A percentile compares a stretch with the other conserved stretches of the same genome.
These are phyloP conservation scores for Bombus impatiens DNA, from an alignment of 1,140 invertebrate genomes.

Conservation along the genomic window DNA sequence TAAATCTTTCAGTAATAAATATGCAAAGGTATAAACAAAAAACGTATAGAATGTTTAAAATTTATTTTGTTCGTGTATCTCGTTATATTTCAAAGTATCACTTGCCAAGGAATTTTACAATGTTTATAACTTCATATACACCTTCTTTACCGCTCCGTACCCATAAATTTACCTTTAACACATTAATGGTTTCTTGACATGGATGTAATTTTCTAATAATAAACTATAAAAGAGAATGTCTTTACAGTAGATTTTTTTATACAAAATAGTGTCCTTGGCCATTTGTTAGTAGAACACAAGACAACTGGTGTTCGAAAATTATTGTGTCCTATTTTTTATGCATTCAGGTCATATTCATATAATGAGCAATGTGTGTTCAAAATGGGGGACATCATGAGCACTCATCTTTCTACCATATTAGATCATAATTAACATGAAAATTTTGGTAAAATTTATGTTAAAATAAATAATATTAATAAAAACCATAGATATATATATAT, in stretches of 20 bases:
- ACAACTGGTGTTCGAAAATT: constrained; percentile 23
- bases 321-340: neutral
- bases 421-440: neutral
- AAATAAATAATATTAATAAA: constrained; percentile 12
- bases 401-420: constrained; percentile 39
- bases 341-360: constrained; percentile 17
- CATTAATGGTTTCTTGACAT: constrained; percentile 18
- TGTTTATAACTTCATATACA: constrained; percentile 16
- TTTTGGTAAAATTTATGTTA: constrained; percentile 5
- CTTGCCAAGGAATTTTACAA: constrained; percentile 39
- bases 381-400: constrained; percentile 41
- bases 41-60: constrained; percentile 6
- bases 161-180: neutral
- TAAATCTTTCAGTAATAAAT: neutral
- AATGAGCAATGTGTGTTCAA: constrained; percentile 29
- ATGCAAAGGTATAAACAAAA: constrained; percentile 37
- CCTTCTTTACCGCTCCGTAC: neutral
- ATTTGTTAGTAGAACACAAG: constrained; percentile 8
- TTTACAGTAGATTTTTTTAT: constrained; percentile 42
- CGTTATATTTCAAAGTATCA: constrained; percentile 13
- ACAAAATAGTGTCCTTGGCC: constrained; percentile 61
- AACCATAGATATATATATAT: neutral
- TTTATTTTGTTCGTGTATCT: constrained; percentile 35
- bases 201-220: constrained; percentile 46
- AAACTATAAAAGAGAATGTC: constrained; percentile 44